These are phyloP conservation scores for Epinephelus moara DNA, from an alignment of 2,113 vertebrate genomes.

Conservation along the genomic window DNA sequence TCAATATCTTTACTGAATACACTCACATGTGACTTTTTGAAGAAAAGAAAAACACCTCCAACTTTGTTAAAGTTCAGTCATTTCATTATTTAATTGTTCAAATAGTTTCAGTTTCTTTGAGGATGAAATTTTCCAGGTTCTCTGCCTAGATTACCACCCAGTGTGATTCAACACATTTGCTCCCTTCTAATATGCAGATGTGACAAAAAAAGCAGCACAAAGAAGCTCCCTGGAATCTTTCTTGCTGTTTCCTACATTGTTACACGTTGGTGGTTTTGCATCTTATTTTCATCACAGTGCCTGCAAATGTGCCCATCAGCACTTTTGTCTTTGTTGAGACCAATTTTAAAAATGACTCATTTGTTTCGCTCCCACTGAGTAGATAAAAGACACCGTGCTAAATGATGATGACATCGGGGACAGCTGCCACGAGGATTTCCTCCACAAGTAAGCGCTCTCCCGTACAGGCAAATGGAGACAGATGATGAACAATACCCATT, in stretches of 20 bases:
- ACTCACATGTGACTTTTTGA: neutral
- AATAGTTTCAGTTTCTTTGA: constrained; percentile 8
- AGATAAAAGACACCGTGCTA: constrained; percentile 93
- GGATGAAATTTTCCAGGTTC: constrained; percentile 8
- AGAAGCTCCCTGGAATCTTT: constrained; percentile 8
- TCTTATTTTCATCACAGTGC: constrained; percentile 9
- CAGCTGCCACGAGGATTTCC: constrained; percentile 96
- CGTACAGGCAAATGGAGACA: constrained; percentile 57
- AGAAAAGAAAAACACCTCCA: neutral
- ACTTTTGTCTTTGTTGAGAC: constrained; percentile 47
- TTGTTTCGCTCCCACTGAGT: constrained; percentile 61
- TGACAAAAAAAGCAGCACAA: neutral
- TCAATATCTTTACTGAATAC: neutral
- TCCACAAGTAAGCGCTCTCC: constrained; percentile 91
- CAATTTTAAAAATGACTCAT: constrained; percentile 39
- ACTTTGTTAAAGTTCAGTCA: neutral
- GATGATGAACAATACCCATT: constrained; percentile 70
- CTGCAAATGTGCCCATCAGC: constrained; percentile 36
- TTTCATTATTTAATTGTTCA: neutral
- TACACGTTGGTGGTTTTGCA: neutral
- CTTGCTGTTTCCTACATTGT: neutral
- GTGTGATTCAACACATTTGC: constrained; percentile 35
- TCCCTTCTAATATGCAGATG: constrained; percentile 49
- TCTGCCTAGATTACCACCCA: constrained; percentile 24
- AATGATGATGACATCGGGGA: constrained; percentile 99